phyloP scores from a whole-genome alignment of 2,797 vertebrate genomes.

The Muscicapa striata region DNA sequence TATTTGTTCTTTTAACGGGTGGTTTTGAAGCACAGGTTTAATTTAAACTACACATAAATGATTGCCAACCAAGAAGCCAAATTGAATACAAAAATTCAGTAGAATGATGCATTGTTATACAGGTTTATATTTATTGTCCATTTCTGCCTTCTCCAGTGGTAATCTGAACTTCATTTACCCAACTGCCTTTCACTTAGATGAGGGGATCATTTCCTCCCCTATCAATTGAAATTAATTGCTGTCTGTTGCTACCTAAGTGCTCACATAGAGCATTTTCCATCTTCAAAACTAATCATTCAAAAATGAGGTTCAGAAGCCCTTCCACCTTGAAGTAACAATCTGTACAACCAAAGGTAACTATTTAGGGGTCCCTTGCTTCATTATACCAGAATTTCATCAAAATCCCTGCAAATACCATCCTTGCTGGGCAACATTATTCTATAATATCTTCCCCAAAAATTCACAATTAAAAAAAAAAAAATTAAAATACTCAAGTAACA shows the following conservation, averaged over 20 bases:
- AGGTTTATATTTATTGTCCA: not conserved
- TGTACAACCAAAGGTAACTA: not conserved
- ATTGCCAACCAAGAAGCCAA: not conserved
- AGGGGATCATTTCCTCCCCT: not conserved
- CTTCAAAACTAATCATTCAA: not conserved
- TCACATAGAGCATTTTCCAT: not conserved
- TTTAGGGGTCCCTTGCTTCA: not conserved
- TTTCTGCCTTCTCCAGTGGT: not conserved
- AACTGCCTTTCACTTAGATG: not conserved
- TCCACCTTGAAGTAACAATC: not conserved
- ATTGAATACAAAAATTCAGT: not conserved
- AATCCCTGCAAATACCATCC: not conserved
- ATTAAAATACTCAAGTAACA: not conserved
- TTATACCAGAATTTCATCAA: not conserved
- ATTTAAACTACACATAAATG: not conserved
- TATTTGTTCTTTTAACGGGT: not conserved
- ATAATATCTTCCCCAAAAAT: not conserved
- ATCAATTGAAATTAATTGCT: not conserved
- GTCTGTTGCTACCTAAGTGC: not conserved
- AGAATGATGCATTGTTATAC: not conserved
- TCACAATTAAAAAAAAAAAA: accelerated
- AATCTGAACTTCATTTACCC: not conserved
- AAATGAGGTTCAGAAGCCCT: not conserved
- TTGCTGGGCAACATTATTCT: not conserved
- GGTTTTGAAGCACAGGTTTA: not conserved